Percentiles rank a stretch among this genome's conserved stretches.
These are phyloP conservation scores for Colistium nudipinnis DNA, from an alignment of 2,113 vertebrate genomes.

Conservation along the genomic window DNA sequence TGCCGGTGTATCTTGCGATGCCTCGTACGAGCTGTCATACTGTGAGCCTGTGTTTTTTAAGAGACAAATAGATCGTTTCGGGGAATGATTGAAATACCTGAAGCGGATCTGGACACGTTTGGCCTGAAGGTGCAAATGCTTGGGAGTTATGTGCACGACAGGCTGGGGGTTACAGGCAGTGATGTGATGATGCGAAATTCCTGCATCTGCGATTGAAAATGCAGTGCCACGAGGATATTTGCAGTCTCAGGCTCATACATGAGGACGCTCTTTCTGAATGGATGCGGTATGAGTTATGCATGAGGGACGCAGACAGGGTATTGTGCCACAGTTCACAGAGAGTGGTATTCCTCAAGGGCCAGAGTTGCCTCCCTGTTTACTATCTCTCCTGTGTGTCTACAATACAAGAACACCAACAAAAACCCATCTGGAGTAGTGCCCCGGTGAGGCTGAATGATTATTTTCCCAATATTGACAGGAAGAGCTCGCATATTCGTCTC, in stretches of 20 bases:
- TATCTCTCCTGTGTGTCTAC: conserved; percentile 4
- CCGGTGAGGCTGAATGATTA: conserved; percentile 1
- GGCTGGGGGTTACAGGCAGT: conserved; percentile 25
- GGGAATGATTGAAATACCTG: conserved; percentile 41
- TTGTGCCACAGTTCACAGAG: conserved; percentile 29
- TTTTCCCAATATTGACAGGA: conserved; percentile 8
- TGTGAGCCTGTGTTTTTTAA: conserved; percentile 13
- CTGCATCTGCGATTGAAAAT: conserved; percentile 74
- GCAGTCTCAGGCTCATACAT: no score
- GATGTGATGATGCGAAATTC: conserved; percentile 56
- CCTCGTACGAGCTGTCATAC: conserved; percentile 10
- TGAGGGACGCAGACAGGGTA: conserved; percentile 15
- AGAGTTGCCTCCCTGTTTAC: conserved; percentile 22
- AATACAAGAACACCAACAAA: neutral
- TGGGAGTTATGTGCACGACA: conserved; percentile 16
- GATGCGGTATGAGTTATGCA: conserved; percentile 29
- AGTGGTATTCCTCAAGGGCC: conserved; percentile 26
- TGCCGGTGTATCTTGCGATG: conserved; percentile 38
- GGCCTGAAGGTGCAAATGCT: conserved; percentile 27
- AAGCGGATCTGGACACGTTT: conserved; percentile 36
- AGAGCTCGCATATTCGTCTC: neutral
- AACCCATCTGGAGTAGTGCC: neutral
- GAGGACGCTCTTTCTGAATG: conserved; percentile 14
- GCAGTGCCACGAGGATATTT: conserved; percentile 76
- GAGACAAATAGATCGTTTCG: conserved; percentile 40